phyloP scores from a whole-genome alignment of 2,888 invertebrate species.

The Stenotaenia linearis region DNA sequence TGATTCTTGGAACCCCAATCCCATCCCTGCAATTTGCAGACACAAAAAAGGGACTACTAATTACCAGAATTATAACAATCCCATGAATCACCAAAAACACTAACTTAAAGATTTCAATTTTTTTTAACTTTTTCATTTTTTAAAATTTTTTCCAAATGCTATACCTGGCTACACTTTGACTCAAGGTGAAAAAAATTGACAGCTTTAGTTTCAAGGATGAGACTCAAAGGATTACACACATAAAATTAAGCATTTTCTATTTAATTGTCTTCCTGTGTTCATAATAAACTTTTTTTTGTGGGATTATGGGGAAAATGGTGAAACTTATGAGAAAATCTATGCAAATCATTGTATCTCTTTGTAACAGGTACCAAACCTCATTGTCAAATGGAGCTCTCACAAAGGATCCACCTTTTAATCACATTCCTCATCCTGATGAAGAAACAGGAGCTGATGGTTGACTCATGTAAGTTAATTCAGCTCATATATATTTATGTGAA shows the following conservation, averaged over 20 bases:
- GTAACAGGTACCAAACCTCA: constrained; percentile 2
- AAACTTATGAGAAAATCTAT: not conserved
- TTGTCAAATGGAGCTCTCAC: not conserved
- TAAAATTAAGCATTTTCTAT: not conserved
- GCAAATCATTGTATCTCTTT: not conserved
- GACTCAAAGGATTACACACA: not conserved
- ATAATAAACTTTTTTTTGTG: not conserved
- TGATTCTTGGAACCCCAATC: not conserved
- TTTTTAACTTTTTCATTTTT: too few species aligned
- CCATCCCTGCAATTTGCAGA: not conserved
- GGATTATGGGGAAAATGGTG: too few species aligned
- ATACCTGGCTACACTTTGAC: not conserved
- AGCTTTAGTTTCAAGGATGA: not conserved
- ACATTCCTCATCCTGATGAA: constrained; percentile 10
- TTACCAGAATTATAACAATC: not conserved
- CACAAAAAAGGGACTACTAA: not conserved
- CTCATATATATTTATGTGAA: not conserved
- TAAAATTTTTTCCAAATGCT: not conserved
- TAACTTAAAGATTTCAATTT: too few species aligned
- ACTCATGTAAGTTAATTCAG: constrained; percentile 11
- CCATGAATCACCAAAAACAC: not conserved
- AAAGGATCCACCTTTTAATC: not conserved
- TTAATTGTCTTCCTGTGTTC: not conserved
- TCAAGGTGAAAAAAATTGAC: constrained; percentile 3
- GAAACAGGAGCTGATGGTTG: not conserved